phyloP scores from a whole-genome alignment of 2,113 vertebrate species.

The Alaudala cheleensis region DNA sequence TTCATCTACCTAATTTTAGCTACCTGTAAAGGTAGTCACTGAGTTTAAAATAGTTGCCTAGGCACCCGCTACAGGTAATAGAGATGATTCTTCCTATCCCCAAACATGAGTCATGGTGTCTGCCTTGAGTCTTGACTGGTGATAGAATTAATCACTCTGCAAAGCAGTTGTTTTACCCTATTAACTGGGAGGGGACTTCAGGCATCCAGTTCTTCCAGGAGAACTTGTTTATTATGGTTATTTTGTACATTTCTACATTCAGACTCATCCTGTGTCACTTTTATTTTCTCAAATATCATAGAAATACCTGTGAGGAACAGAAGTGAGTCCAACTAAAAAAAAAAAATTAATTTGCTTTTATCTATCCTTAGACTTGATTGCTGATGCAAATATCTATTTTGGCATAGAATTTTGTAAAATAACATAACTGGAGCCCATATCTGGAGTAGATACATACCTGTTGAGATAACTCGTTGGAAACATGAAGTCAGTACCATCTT shows the following conservation, averaged over 20 bases:
- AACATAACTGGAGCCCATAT: background rate
- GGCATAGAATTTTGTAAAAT: background rate
- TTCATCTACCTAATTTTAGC: slow-evolving; percentile 44
- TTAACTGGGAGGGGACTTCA: background rate
- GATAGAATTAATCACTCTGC: slow-evolving; percentile 1
- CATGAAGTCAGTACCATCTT: background rate
- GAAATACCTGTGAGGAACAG: background rate
- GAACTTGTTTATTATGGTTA: background rate
- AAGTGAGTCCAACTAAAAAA: background rate
- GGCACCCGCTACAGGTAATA: background rate
- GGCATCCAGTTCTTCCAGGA: background rate
- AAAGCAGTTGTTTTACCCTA: background rate
- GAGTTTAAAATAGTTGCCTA: slow-evolving; percentile 49
- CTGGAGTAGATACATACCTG: background rate
- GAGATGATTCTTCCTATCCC: slow-evolving; percentile 25
- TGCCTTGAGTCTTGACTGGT: background rate
- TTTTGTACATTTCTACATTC: background rate
- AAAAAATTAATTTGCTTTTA: background rate
- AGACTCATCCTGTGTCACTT: background rate
- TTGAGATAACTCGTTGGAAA: background rate
- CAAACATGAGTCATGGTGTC: slow-evolving; percentile 32
- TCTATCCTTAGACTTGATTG: background rate
- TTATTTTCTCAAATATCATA: background rate
- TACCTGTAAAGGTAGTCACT: slow-evolving; percentile 18
- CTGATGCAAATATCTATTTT: background rate